Evolutionary conservation across 2,888 invertebrate genomes (phyloP), one percentile per base, ranked within the genome.

Genomic region (Linyphia triangularis): DNA sequence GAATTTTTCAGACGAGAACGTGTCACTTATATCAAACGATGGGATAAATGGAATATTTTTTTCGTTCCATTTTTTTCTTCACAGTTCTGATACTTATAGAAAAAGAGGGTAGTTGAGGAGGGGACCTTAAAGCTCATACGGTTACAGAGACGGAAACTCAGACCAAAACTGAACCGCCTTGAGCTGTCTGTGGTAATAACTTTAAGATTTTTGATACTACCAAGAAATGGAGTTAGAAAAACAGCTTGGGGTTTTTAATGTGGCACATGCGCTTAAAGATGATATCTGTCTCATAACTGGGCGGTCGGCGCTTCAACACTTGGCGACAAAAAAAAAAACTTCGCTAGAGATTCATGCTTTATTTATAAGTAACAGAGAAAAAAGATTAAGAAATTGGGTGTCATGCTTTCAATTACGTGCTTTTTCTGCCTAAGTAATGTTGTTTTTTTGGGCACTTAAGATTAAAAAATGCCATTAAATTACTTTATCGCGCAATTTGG

Each of bases 1-100:
- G 77, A 67, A 75, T 43, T 67, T 85, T 69, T 69, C 51, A 70
- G 51, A 26, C n/a, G 33, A 30, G 51, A 78, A 72, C 30, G 70
- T 78, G 85, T 78, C 85, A 72, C 72, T 72, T 72, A 26, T 72
- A 63, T 61, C 40, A 61, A 72, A 30, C 24, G 43, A 43, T 13
- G 10, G 72, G 82, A 82, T 82, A 82, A 72, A 43, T 61, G 70
- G 61, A 43, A 77, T 51, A 28, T 24, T 69, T 30, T 30, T 78
- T 78, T 73, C 30, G 19, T 67, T 33, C 26, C 22, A 37, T 57
- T 33, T 59, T 28, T 63, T 63, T 37, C n/a, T n/a, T 63, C n/a
- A 16, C 7, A 40, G 63, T 63, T 28, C 26, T 26, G 59, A 75
- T 37, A 59, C 33, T 57, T 59, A 33, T 75, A 43, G n/a, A n/a